A percentile compares a stretch with the other conserved stretches of the same genome.
Evolutionary conservation across 2,113 vertebrate species (phyloP).

Genomic region (Peucedramus taeniatus): DNA sequence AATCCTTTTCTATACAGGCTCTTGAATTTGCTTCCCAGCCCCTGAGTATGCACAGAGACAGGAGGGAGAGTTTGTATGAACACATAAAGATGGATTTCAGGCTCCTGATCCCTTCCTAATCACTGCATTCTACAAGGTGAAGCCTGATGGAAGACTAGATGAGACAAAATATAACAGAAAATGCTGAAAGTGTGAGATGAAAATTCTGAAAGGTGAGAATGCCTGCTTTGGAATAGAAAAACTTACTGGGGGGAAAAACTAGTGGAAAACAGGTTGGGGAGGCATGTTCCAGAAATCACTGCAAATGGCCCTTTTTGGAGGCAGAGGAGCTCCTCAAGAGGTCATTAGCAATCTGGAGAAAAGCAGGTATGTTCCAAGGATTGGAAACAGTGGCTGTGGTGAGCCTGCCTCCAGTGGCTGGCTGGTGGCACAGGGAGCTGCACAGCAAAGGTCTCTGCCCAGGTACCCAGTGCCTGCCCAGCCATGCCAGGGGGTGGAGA

Average conservation of each 20-base stretch:
- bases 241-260: rapidly evolving
- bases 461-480: neutral
- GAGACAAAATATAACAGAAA: neutral
- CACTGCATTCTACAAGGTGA: neutral
- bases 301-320: neutral
- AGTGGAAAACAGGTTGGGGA: rapidly evolving
- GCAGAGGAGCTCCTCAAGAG: neutral
- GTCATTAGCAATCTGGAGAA: neutral
- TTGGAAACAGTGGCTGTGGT: neutral
- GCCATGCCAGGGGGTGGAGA: rapidly evolving
- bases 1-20: neutral
- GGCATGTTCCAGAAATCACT: rapidly evolving
- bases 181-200: neutral
- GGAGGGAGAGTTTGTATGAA: neutral
- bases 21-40: neutral
- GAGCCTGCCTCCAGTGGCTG: neutral
- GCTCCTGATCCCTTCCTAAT: neutral
- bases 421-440: rapidly evolving
- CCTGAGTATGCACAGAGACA: neutral
- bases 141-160: neutral
- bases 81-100: neutral
- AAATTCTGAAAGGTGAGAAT: neutral
- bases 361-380: neutral
- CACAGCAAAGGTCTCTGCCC: rapidly evolving
- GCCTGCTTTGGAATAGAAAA: neutral